These are phyloP conservation scores for Scolopax mira DNA, from an alignment of 2,113 vertebrate species.

Conservation along the genomic window DNA sequence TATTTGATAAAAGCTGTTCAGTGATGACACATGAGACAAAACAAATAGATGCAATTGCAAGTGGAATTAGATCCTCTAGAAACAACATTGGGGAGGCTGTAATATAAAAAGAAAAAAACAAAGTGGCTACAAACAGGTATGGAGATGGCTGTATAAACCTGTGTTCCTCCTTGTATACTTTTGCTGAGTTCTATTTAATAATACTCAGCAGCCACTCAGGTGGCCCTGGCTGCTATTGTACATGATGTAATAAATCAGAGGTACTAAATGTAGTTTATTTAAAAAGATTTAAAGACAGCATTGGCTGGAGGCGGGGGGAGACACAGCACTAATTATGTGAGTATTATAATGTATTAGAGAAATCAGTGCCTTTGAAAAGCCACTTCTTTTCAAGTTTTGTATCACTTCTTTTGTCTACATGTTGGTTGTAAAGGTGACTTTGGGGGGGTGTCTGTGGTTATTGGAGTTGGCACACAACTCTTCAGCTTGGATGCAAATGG, in stretches of 20 bases:
- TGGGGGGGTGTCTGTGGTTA: not conserved
- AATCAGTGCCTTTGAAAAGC: not conserved
- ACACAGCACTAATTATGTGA: not conserved
- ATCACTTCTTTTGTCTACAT: fast-evolving
- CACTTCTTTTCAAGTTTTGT: no score
- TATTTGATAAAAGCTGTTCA: not conserved
- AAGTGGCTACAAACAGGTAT: not conserved
- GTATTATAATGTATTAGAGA: not conserved
- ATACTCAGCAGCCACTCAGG: no score
- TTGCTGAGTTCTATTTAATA: not conserved
- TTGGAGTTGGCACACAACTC: fast-evolving
- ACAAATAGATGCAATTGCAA: not conserved
- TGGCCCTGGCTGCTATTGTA: not conserved
- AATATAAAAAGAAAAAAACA: not conserved
- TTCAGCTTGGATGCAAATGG: not conserved
- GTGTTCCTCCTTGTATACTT: not conserved
- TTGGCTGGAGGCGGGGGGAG: not conserved
- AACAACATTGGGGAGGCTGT: not conserved
- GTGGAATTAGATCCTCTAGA: not conserved
- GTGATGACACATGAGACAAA: not conserved
- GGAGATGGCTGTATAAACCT: not conserved
- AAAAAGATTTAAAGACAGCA: not conserved
- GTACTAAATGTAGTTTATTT: not conserved
- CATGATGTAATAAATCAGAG: not conserved
- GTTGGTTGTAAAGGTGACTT: not conserved